These are phyloP conservation scores for Sarcophaga bullata DNA, from an alignment of 1,140 invertebrate species.

Conservation along the genomic window DNA sequence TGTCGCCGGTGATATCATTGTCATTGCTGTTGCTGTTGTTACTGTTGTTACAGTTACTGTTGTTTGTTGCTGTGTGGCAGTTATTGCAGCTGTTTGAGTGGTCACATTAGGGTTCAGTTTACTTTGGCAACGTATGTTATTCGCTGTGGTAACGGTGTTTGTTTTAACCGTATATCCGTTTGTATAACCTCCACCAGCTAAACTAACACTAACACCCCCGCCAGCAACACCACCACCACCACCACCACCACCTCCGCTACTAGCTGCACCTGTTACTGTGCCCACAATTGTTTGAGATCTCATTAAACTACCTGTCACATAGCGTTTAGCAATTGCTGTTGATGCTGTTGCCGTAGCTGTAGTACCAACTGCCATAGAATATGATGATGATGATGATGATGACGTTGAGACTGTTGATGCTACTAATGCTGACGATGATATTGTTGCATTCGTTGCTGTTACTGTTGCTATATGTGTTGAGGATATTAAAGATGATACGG, in stretches of 20 bases:
- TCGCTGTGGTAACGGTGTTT: conserved; percentile 33
- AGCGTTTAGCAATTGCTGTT: conserved; percentile 47
- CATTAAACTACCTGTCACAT: conserved; percentile 59
- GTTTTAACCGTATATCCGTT: conserved; percentile 41
- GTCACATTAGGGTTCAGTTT: conserved; percentile 26
- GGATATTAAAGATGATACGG: conserved; percentile 5
- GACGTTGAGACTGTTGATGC: background rate
- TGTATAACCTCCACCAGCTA: conserved; percentile 46
- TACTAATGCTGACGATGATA: conserved; percentile 25
- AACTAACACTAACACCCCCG: background rate
- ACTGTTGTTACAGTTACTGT: conserved; percentile 26
- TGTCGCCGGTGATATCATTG: background rate
- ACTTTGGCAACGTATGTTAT: conserved; percentile 31
- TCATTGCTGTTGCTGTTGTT: conserved; percentile 1
- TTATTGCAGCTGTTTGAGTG: background rate
- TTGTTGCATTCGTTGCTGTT: conserved; percentile 1
- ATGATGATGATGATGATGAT: background rate
- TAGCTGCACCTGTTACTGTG: conserved; percentile 26
- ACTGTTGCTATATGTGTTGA: background rate
- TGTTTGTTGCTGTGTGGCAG: conserved; percentile 24
- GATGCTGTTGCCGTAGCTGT: conserved; percentile 9
- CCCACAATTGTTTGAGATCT: conserved; percentile 57
- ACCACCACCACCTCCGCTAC: conserved; percentile 27
- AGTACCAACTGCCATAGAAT: conserved; percentile 3
- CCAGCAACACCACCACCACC: background rate